Base-by-base conservation (phyloP, 2,113 vertebrate genomes). In the Carettochelys insculpta region DNA sequence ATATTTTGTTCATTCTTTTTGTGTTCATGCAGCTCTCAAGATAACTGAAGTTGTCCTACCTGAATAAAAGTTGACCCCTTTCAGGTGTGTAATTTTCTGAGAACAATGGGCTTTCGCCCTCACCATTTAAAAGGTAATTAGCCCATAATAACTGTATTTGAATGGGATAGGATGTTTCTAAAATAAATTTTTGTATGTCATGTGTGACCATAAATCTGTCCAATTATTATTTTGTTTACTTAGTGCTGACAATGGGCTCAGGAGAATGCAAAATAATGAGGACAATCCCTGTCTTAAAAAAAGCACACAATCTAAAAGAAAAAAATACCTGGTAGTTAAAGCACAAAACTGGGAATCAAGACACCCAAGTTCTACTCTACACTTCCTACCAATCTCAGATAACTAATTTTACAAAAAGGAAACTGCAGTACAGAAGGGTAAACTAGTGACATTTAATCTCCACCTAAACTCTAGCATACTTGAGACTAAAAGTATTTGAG, bases 11-110 rank as follows among this genome's bases (percentile, higher is more conserved):
- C 22, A 85, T 89, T 78, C 25, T 16, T 78, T 78, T 38, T 22
- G 41, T 17, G 48, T 79, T 22, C 17, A 65, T 78, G 24, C 51
- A 0, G 48, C 79, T 86, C 75, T 77, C 22, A 80, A 88, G 81
- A 73, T 51, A 83, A 79, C 13, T 29, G 73, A 47, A 89, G 88
- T 58, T 82, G 54, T 82, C 90, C 78, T 56, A 56, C 77, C 0
- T 0, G 14, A 73, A 84, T 34, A 20, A 76, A 22, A 94, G 86
- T 81, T 85, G 94, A 92, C 94, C 94, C 89, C 87, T 82, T 87
- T 90, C 76, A 96, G 94, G 90, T 90, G 65, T 85, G 3, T 85
- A 90, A 93, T 95, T 95, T 95, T 65, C 90, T 90, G 48, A 79
- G 89, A 95, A 96, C 89, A 96, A 94, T 56, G 52, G 17, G 65